Evolutionary conservation across 2,797 vertebrate genomes (phyloP).

Genomic region (Bryconaethiops microstoma): DNA sequence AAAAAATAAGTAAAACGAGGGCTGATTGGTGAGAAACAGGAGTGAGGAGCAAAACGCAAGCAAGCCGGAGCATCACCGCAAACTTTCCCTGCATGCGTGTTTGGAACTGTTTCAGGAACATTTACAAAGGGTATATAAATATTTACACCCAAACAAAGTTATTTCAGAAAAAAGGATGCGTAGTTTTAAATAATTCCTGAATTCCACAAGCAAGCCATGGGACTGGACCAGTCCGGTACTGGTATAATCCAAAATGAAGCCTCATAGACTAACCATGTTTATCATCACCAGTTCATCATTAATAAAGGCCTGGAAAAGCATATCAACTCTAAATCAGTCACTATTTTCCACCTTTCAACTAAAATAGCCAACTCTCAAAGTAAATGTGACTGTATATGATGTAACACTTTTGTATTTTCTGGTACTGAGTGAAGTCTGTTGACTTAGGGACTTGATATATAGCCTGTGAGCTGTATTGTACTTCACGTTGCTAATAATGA

Average conservation of each 20-base stretch:
- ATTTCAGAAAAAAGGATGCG: neutral
- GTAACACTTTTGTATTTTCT: no score
- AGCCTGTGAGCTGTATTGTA: no score
- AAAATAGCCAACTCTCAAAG: no score
- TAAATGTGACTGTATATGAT: no score
- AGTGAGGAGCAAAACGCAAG: neutral
- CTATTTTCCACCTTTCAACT: no score
- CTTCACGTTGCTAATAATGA: no score
- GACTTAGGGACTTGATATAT: no score
- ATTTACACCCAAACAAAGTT: neutral
- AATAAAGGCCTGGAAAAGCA: no score
- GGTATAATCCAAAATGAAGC: neutral
- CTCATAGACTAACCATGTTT: neutral
- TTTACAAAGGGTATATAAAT: neutral
- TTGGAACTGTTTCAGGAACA: neutral
- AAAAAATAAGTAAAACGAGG: slow-evolving; percentile 65
- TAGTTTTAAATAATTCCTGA: neutral
- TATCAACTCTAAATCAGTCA: no score
- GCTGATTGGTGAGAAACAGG: slow-evolving; percentile 29
- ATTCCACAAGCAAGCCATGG: neutral
- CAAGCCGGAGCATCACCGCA: slow-evolving; percentile 11
- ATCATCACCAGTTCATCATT: neutral
- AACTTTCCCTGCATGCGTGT: slow-evolving; percentile 13
- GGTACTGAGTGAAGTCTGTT: no score
- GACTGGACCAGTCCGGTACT: no score